A percentile compares a stretch with the other conserved stretches of the same genome.
These are phyloP conservation scores for Rhaphigaster nebulosa DNA, from an alignment of 2,888 invertebrate species.

Conservation along the genomic window DNA sequence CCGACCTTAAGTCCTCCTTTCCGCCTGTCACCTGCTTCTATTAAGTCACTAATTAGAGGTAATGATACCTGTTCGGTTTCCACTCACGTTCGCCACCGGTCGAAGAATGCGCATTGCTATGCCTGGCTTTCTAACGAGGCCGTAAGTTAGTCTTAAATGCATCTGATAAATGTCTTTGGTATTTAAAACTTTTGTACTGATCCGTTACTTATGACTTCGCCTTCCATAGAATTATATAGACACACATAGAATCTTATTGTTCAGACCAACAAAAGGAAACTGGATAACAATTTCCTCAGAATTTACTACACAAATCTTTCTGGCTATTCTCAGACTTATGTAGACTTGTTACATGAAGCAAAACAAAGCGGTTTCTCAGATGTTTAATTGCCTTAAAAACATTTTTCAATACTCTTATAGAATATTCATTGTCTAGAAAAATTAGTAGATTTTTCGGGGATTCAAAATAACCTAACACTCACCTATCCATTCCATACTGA, in stretches of 20 bases:
- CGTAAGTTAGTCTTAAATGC: conserved; percentile 20
- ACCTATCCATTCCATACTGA: no score
- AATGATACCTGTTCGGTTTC: conserved; percentile 11
- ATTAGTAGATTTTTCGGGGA: no score
- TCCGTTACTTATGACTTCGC: neutral
- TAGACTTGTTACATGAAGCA: no score
- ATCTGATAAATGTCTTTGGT: conserved; percentile 3
- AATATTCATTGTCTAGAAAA: no score
- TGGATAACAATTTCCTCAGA: neutral
- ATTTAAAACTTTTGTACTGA: neutral
- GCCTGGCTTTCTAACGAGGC: neutral
- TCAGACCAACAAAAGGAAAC: neutral
- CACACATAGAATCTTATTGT: neutral
- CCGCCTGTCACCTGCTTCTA: neutral
- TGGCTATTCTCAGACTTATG: neutral
- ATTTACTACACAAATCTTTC: neutral
- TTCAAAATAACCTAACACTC: no score
- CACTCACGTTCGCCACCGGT: neutral
- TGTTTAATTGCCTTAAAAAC: no score
- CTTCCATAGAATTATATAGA: neutral
- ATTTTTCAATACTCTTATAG: no score
- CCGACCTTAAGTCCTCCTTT: neutral
- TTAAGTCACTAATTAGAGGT: neutral
- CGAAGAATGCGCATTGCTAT: neutral
- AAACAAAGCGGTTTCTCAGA: no score